phyloP scores from a whole-genome alignment of 2,797 vertebrate species.

The Aplochiton taeniatus region DNA sequence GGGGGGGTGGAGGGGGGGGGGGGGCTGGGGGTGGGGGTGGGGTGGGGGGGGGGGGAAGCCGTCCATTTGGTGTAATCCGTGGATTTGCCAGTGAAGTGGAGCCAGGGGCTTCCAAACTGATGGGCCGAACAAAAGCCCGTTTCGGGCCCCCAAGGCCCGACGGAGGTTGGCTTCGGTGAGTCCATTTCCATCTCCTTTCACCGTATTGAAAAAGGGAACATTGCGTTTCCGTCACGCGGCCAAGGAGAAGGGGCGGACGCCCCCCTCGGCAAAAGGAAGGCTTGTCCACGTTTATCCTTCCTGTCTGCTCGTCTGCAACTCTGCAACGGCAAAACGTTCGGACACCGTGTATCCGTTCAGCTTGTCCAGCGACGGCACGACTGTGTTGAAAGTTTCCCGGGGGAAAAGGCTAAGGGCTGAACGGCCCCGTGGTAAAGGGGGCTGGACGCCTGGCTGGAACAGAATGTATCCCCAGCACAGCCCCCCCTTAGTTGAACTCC shows the following conservation, averaged over 20 bases:
- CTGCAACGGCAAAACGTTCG: too few relatives aligned
- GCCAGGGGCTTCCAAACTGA: constrained; percentile 24
- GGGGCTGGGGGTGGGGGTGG: too few relatives aligned
- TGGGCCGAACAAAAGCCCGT: constrained; percentile 24
- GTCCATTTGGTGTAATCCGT: constrained; percentile 17
- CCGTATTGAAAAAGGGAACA: constrained; percentile 24
- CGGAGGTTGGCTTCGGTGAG: constrained; percentile 33
- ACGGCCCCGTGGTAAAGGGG: too few relatives aligned
- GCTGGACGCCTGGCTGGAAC: too few relatives aligned
- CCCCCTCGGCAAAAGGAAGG: constrained; percentile 22
- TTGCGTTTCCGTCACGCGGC: constrained; percentile 17
- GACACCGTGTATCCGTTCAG: too few relatives aligned
- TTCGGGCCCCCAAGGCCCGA: constrained; percentile 11
- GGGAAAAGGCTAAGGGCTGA: too few relatives aligned
- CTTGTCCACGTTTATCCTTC: constrained; percentile 17
- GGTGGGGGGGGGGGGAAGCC: too few relatives aligned
- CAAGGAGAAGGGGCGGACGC: constrained; percentile 14
- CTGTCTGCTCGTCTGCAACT: constrained; percentile 22
- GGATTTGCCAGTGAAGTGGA: constrained; percentile 10
- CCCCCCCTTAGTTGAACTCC: constrained; percentile 11
- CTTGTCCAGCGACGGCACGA: too few relatives aligned
- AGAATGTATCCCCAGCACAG: too few relatives aligned
- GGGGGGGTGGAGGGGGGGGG: too few relatives aligned
- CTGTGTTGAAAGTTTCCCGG: too few relatives aligned
- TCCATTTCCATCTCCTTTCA: constrained; percentile 26